Evolutionary conservation across 2,113 vertebrate species (phyloP).

Genomic region (Theristicus caerulescens): DNA sequence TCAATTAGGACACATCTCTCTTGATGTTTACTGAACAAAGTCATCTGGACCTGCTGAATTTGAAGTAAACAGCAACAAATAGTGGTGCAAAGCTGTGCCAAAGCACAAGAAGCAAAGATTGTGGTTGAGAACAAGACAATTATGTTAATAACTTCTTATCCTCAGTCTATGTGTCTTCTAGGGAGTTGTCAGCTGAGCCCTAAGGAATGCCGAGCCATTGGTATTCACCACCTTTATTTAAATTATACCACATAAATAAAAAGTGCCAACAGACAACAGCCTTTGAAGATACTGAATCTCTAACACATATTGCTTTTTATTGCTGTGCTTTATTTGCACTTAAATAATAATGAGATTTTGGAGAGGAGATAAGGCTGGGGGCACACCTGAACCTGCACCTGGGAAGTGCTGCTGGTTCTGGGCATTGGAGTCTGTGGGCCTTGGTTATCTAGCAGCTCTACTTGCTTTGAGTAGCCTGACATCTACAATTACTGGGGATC

Average conservation of each 20-base stretch:
- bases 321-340: background rate
- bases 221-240: constrained; percentile 11
- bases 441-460: background rate
- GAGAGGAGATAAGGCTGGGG: background rate
- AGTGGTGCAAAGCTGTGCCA: background rate
- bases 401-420: background rate
- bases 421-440: background rate
- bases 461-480: background rate
- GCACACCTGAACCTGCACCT: background rate
- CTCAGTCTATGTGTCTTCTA: background rate
- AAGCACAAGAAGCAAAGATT: background rate
- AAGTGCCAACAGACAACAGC: background rate
- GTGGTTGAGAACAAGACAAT: background rate
- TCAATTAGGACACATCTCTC: background rate
- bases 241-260: constrained; percentile 37
- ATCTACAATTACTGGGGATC: background rate
- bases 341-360: background rate
- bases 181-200: background rate
- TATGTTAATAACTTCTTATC: constrained; percentile 17
- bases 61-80: background rate
- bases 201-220: background rate
- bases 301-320: background rate
- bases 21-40: background rate
- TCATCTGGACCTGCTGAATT: background rate
- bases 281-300: constrained; percentile 46